Percentiles rank a stretch among this genome's conserved stretches.
phyloP scores from a whole-genome alignment of 2,113 vertebrate species.

The Lates calcarifer region DNA sequence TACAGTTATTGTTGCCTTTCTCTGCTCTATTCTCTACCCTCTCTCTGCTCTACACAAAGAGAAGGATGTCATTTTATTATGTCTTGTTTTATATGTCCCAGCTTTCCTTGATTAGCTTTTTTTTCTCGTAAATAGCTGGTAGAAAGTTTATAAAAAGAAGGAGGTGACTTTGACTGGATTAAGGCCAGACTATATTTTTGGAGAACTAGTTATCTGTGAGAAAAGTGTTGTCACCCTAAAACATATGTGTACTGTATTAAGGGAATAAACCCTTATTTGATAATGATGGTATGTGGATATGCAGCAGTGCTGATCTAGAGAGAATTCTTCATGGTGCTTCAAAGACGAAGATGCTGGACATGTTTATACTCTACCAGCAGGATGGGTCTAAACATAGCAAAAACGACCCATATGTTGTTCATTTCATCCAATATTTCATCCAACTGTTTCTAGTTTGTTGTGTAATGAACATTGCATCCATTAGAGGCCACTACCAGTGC shows the following conservation, averaged over 20 bases:
- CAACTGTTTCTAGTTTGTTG: not conserved
- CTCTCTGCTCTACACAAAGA: slow-evolving; percentile 31
- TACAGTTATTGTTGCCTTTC: slow-evolving; percentile 37
- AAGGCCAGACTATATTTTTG: not conserved
- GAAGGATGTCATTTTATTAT: slow-evolving; percentile 33
- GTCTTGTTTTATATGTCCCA: slow-evolving; percentile 8
- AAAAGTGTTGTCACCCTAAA: not conserved
- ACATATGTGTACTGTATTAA: not conserved
- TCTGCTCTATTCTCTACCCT: no score
- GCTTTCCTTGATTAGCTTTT: slow-evolving; percentile 22
- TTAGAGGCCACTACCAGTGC: no score
- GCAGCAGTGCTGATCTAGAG: not conserved
- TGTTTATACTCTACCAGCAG: no score
- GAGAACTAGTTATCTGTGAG: not conserved
- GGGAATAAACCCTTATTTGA: not conserved
- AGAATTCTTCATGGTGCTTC: not conserved
- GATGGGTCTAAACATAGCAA: not conserved
- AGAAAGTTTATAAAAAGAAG: not conserved
- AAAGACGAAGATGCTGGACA: no score
- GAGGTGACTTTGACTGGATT: not conserved
- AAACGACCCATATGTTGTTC: not conserved
- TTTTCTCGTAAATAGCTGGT: not conserved
- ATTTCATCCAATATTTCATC: not conserved
- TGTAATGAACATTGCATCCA: not conserved
- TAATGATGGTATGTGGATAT: not conserved